Percentiles rank a stretch among this genome's conserved stretches.
phyloP scores from a whole-genome alignment of 2,888 invertebrate species.

The Panorpa germanica region DNA sequence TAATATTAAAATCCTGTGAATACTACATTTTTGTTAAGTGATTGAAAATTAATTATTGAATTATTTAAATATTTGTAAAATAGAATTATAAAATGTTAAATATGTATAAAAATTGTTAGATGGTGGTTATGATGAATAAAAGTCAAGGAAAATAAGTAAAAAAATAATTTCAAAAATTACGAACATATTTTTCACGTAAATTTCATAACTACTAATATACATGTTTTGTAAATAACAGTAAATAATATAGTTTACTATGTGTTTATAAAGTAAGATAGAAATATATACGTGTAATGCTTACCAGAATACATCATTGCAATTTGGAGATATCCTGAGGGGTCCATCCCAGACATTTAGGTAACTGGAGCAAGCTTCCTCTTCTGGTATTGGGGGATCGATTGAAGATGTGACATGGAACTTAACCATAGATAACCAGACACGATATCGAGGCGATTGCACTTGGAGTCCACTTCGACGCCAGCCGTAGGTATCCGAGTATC shows the following conservation, averaged over 20 bases:
- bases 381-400: slow-evolving; percentile 34
- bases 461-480: slow-evolving; percentile 32
- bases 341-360: slow-evolving; percentile 80
- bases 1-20: no score
- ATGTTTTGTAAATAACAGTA: not conserved
- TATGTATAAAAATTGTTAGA: no score
- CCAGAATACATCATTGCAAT: slow-evolving; percentile 69
- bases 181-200: no score
- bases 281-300: slow-evolving; percentile 23
- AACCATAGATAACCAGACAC: slow-evolving; percentile 63
- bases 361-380: slow-evolving; percentile 62
- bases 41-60: no score
- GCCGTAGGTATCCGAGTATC: slow-evolving; percentile 20
- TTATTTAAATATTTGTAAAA: no score
- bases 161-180: no score
- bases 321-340: slow-evolving; percentile 51
- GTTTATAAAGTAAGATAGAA: slow-evolving; percentile 2
- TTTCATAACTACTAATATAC: not conserved
- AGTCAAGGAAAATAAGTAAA: no score
- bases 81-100: no score
- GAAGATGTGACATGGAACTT: slow-evolving; percentile 64
- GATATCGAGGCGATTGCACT: slow-evolving; percentile 31
- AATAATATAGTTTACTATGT: not conserved
- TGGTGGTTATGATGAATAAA: no score
- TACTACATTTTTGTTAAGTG: no score